phyloP scores from a whole-genome alignment of 2,888 invertebrate genomes.

The Trachelus troglodyta region DNA sequence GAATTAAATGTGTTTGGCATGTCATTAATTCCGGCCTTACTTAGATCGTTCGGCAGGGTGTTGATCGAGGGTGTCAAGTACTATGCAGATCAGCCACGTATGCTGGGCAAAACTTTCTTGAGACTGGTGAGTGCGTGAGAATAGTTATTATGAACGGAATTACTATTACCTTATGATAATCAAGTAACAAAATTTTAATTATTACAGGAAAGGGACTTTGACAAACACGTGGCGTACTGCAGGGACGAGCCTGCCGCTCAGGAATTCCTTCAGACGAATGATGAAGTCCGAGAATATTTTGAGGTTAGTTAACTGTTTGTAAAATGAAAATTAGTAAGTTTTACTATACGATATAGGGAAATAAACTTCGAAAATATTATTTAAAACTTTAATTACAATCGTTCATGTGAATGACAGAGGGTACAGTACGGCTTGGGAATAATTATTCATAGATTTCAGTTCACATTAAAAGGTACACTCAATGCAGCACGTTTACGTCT shows the following conservation, averaged over 20 bases:
- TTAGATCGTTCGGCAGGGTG: slow-evolving; percentile 74
- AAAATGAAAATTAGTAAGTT: too few species aligned
- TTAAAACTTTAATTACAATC: too few species aligned
- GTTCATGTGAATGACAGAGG: too few species aligned
- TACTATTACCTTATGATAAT: slow-evolving; percentile 2
- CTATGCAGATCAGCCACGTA: slow-evolving; percentile 88
- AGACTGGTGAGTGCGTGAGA: slow-evolving; percentile 72
- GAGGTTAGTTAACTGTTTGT: slow-evolving; percentile 72
- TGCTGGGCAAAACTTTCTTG: slow-evolving; percentile 89
- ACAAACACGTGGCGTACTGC: slow-evolving; percentile 92
- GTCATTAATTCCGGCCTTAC: slow-evolving; percentile 65
- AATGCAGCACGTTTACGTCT: too few species aligned
- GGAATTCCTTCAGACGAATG: slow-evolving; percentile 79
- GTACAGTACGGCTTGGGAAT: too few species aligned
- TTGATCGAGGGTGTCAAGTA: slow-evolving; percentile 93
- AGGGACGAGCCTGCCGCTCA: slow-evolving; percentile 87
- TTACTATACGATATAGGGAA: too few species aligned
- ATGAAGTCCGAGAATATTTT: slow-evolving; percentile 80
- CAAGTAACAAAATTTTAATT: slow-evolving; percentile 8
- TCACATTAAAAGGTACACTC: too few species aligned
- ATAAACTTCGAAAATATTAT: too few species aligned
- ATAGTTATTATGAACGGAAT: slow-evolving; percentile 1
- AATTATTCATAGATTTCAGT: too few species aligned
- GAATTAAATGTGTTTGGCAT: slow-evolving; percentile 59
- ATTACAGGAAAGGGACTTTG: slow-evolving; percentile 86